Conservation (phyloP, 2,113 vertebrate species). For the Shinisaurus crocodilurus region DNA sequence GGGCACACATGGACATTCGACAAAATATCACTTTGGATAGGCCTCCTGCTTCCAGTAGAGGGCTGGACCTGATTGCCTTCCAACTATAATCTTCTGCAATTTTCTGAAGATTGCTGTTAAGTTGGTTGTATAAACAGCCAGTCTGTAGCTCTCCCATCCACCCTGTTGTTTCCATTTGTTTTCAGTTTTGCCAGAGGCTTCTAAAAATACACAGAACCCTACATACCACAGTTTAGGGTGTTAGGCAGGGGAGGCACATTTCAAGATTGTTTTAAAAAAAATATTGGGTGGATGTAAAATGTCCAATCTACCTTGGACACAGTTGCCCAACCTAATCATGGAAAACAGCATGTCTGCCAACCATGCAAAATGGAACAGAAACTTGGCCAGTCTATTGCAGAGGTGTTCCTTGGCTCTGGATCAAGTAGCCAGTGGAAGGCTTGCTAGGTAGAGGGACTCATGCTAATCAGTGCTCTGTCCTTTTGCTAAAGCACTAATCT, state of each 20-base stretch:
- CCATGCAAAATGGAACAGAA: neutral
- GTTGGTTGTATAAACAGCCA: neutral
- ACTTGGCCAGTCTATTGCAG: neutral
- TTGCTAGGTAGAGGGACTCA: slow-evolving; percentile 37
- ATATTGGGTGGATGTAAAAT: neutral
- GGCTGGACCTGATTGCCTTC: neutral
- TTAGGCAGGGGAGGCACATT: neutral
- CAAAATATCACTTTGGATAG: neutral
- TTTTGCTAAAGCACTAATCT: slow-evolving; percentile 57
- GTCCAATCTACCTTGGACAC: neutral
- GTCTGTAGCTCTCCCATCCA: slow-evolving; percentile 12
- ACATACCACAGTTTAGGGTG: neutral
- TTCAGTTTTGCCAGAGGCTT: neutral
- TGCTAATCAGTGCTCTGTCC: slow-evolving; percentile 56
- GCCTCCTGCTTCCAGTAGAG: neutral
- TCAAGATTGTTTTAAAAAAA: accelerated
- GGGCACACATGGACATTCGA: neutral
- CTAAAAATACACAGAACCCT: slow-evolving; percentile 9
- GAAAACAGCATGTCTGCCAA: slow-evolving; percentile 25
- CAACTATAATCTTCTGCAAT: neutral
- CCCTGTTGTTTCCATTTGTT: neutral
- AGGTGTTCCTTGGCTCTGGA: neutral
- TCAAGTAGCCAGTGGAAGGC: slow-evolving; percentile 31
- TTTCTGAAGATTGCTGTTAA: slow-evolving; percentile 14
- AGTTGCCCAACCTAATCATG: neutral